Base-by-base conservation (phyloP, 2,888 invertebrate species). In the Nomada hirtipes region DNA sequence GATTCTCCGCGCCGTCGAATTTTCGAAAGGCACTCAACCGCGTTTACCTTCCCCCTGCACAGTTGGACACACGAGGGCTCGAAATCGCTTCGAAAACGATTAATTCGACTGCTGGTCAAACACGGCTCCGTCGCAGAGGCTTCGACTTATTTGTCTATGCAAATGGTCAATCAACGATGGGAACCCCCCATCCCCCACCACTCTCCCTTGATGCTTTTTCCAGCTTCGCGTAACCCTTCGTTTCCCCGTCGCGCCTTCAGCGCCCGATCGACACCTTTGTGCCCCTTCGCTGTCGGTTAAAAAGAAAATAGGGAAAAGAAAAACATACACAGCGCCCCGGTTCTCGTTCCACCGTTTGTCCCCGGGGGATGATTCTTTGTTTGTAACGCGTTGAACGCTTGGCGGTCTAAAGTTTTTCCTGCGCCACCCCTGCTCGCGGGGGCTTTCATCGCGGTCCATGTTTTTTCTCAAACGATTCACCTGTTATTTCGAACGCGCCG, bases 71-170 rank as follows among this genome's bases (percentile, higher is more conserved):
- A 69, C 64, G 59, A 57, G 44, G 29, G 55, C 64, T 72, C 67
- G 72, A 67, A 80, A 87, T 83, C 84, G 86, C 83, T 87, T 76
- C 78, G 89, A 89, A 90, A 91, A 90, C 91, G 91, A 91, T 91
- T 90, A 36, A 88, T 89, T 89, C 89, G 85, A 89, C 86, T 87
- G 85, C 71, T 79, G 44, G 59, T 72, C 52, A 83, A 83, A 83
- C 68, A 83, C 13, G 86, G 88, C 88, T 88, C 91, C 92, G 90
- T 92, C 91, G 89, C 89, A 47, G 23, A 13, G 13, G 29, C 44
- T 73, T 47, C 42, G 67, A 91, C 93, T 91, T 93, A 93, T 93
- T 93, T 93, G 91, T 91, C 91, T 93, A 93, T 93, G 93, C 92
- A 93, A 93, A 93, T 93, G 90, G 91, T 90, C 91, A 91, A 93